Evolutionary conservation across 2,888 invertebrate species (phyloP), one percentile per base, ranked within the genome.

Genomic region (Megamerina dolium): DNA sequence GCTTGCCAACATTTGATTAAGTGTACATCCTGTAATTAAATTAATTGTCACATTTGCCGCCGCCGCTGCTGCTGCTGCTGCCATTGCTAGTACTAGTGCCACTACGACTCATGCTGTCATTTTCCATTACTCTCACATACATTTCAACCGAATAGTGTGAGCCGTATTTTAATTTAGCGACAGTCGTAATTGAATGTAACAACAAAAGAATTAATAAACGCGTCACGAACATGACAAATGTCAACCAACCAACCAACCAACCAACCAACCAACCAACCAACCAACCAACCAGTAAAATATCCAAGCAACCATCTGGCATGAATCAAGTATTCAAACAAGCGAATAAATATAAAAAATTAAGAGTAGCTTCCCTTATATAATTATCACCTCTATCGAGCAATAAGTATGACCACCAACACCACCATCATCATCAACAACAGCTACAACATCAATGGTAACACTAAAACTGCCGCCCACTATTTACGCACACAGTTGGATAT

Each of bases 341-440:
- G n/a, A n/a, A n/a, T n/a, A n/a, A n/a, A n/a, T n/a, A n/a, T n/a
- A n/a, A n/a, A n/a, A n/a, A n/a, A n/a, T n/a, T n/a, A n/a, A n/a
- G n/a, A n/a, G n/a, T n/a, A n/a, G n/a, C n/a, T n/a, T n/a, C n/a
- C n/a, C n/a, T n/a, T n/a, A n/a, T n/a, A n/a, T n/a, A n/a, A n/a
- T n/a, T n/a, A n/a, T n/a, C n/a, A n/a, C n/a, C n/a, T n/a, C n/a
- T n/a, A n/a, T n/a, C n/a, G n/a, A n/a, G n/a, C n/a, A n/a, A n/a
- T n/a, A n/a, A n/a, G n/a, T n/a, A 21, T 33, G 40, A 31, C 32
- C 32, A 40, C 40, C 43, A 33, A 17, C 32, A 43, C n/a, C 20
- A 33, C n/a, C 17, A 43, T n/a, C 14, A 37, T 18, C 20, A 18
- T 12, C 18, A 42, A 21, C 21, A 41, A 31, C 26, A 32, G 13